Evolutionary conservation across 1,140 invertebrate species (phyloP).

Genomic region (Lutraria rhynchaena): DNA sequence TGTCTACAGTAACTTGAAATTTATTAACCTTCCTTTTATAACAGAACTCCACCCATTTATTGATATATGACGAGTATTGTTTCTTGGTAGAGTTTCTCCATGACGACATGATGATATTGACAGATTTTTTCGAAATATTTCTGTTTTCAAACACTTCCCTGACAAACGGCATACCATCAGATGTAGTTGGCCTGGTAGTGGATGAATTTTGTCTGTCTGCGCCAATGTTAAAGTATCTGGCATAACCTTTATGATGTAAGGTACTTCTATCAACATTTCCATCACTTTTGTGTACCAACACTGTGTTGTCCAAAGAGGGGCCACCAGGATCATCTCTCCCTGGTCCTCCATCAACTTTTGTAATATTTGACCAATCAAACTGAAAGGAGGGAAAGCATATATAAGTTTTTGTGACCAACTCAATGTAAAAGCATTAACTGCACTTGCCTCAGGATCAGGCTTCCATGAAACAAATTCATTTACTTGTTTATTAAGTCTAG

Average conservation of each 20-base stretch:
- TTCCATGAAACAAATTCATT: slow-evolving; percentile 47
- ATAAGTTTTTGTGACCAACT: slow-evolving; percentile 13
- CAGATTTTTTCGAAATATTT: slow-evolving; percentile 41
- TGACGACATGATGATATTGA: slow-evolving; percentile 43
- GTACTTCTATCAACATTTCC: slow-evolving; percentile 36
- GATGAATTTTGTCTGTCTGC: slow-evolving; percentile 31
- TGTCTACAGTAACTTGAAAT: slow-evolving; percentile 29
- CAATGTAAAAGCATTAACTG: slow-evolving; percentile 54
- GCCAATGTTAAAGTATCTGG: slow-evolving; percentile 32
- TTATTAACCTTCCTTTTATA: slow-evolving; percentile 43
- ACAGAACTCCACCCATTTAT: slow-evolving; percentile 55
- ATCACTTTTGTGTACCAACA: slow-evolving; percentile 26
- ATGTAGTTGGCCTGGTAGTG: slow-evolving; percentile 35
- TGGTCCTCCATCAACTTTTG: slow-evolving; percentile 30
- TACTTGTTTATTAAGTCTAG: slow-evolving; percentile 47
- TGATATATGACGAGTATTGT: slow-evolving; percentile 53
- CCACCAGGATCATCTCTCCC: slow-evolving; percentile 30
- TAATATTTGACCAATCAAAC: slow-evolving; percentile 37
- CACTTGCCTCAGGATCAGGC: slow-evolving; percentile 50
- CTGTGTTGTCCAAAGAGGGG: slow-evolving; percentile 58
- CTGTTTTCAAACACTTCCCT: slow-evolving; percentile 28
- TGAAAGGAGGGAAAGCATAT: slow-evolving; percentile 59
- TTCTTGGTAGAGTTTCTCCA: slow-evolving; percentile 54
- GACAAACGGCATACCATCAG: slow-evolving; percentile 58
- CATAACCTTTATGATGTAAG: slow-evolving; percentile 21